Evolutionary conservation across 2,113 vertebrate species (phyloP), one percentile per base, ranked within the genome.

Genomic region (Pitta sordida): DNA sequence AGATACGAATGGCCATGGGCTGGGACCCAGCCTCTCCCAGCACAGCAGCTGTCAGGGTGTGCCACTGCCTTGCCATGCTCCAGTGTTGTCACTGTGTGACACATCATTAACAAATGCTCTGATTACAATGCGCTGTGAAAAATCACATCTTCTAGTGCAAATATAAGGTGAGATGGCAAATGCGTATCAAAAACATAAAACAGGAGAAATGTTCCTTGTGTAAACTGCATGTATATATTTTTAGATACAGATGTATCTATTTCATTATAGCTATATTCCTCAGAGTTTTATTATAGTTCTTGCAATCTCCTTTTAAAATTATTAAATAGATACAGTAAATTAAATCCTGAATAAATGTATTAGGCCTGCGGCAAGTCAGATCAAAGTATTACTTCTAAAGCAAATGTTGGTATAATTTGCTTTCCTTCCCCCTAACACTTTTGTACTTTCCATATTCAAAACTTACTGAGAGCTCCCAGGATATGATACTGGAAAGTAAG

Each of bases 331-430:
- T 85, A 32, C 18, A 83, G 59, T 77, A 93, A 88, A 91, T 94
- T 94, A 91, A 90, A 81, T 77, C 29, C 37, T 77, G 51, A 90
- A 70, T 80, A 78, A 87, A 90, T 88, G 55, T 56, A 63, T 63
- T 73, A 36, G n/a, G 39, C 91, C 85, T 80, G 63, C 89, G 56
- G 75, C 86, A 75, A 83, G 27, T 80, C 55, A 88, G 64, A 88
- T 22, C 48, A 46, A 86, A 93, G 13, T 41, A 83, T n/a, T 89
- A 65, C 62, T 91, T 86, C 64, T 93, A 94, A 95, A 94, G 60
- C 64, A 93, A 95, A 91, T 93, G 55, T 83, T 91, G 36, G 27
- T 80, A 85, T 86, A 89, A 77, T 92, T 91, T 88, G 23, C 48
- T 88, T 94, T 81, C 55, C 55, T 76, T 76, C 36, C 63, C n/a